Evolutionary conservation across 2,113 vertebrate species (phyloP).

Genomic region (Desmodus rotundus): DNA sequence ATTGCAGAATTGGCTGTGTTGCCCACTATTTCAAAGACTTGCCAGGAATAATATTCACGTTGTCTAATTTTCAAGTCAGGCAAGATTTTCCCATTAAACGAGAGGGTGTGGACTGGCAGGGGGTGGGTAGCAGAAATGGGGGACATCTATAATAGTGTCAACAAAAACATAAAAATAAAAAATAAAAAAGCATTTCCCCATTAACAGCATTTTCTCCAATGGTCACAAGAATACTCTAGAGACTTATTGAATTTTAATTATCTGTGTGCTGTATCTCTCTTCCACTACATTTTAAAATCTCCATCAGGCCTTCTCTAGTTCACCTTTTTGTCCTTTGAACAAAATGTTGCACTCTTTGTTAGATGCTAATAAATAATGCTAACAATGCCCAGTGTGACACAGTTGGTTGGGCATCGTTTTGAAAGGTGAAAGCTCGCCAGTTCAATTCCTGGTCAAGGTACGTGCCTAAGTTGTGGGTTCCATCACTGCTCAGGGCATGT

Average conservation of each 20-base stretch:
- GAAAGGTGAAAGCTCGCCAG: too few species aligned
- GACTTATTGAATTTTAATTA: neutral
- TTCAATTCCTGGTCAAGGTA: too few species aligned
- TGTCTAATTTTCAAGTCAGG: neutral
- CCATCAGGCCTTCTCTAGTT: neutral
- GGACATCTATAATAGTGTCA: too few species aligned
- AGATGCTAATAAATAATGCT: neutral
- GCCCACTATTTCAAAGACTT: neutral
- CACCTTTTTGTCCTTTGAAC: neutral
- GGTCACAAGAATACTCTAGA: neutral
- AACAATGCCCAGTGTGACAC: too few species aligned
- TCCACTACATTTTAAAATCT: neutral
- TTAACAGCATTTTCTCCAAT: neutral
- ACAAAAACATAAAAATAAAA: too few species aligned
- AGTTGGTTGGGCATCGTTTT: too few species aligned
- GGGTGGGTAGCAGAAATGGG: too few species aligned
- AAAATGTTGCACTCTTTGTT: neutral
- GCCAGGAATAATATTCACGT: neutral
- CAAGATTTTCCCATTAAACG: neutral
- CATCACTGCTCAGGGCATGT: too few species aligned
- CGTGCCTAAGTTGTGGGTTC: too few species aligned
- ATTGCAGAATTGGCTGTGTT: fast-evolving
- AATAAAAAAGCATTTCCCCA: neutral
- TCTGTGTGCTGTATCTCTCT: fast-evolving
- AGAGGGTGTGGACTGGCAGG: too few species aligned